Evolutionary conservation across 92 coral and sea anemone genomes (phyloP).

Genomic region (Hydrozoanthus gracilis): DNA sequence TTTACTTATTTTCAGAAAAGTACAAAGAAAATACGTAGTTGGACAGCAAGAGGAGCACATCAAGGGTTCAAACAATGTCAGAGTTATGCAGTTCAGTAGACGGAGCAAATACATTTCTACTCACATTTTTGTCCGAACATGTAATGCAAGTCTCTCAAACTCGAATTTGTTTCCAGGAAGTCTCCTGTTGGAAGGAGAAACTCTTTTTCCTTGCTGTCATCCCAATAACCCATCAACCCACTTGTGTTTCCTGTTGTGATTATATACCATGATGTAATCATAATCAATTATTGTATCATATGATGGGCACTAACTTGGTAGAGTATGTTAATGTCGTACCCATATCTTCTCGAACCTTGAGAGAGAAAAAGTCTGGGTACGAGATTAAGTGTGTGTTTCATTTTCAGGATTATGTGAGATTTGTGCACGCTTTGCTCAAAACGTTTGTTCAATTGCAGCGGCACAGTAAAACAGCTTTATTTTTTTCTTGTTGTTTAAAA

Average conservation of each 20-base stretch:
- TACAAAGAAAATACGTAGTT: too few species aligned
- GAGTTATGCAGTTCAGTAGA: background rate
- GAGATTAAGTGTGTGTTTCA: too few species aligned
- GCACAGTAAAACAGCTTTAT: too few species aligned
- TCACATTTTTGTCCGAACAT: conserved; percentile 71
- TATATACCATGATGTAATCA: background rate
- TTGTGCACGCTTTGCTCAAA: too few species aligned
- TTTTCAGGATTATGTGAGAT: too few species aligned
- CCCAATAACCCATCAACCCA: conserved; percentile 74
- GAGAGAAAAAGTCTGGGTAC: too few species aligned
- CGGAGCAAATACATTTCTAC: background rate
- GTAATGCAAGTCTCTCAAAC: conserved; percentile 47
- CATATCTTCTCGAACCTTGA: too few species aligned
- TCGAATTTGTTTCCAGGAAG: conserved; percentile 57
- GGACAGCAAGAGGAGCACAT: too few species aligned
- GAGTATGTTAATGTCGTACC: too few species aligned
- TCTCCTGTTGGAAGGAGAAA: conserved; percentile 72
- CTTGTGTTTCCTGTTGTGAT: conserved; percentile 62
- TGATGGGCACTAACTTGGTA: background rate
- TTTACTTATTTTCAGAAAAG: too few species aligned
- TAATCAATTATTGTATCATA: background rate
- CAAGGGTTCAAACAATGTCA: background rate
- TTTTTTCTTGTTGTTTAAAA: too few species aligned
- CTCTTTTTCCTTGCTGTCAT: conserved; percentile 53
- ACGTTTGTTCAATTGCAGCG: too few species aligned